phyloP scores from a whole-genome alignment of 37 sponge, comb jelly and placozoan species.

The Aplysina aerophoba region DNA sequence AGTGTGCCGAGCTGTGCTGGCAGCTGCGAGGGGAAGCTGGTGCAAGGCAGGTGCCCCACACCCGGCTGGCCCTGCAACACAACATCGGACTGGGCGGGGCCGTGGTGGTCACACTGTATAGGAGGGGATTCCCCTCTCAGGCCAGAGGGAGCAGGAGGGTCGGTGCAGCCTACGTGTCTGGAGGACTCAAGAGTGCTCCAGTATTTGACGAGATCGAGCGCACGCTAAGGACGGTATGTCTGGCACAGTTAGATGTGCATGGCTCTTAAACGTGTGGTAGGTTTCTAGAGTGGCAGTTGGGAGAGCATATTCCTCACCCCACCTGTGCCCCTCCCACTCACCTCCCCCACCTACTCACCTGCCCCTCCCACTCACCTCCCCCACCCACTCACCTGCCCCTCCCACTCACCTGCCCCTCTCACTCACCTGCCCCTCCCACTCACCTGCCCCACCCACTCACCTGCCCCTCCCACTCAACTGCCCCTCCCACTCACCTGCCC shows the following conservation, averaged over 20 bases:
- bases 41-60: conserved; percentile 81
- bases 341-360: too few species aligned
- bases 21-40: conserved; percentile 89
- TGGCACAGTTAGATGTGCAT: not conserved
- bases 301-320: too few species aligned
- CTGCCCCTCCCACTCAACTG: not conserved
- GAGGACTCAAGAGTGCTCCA: not conserved
- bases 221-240: not conserved
- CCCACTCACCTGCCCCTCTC: not conserved
- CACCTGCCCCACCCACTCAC: too few species aligned
- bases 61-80: conserved; percentile 90
- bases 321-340: too few species aligned
- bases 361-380: too few species aligned
- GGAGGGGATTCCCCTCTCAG: conserved; percentile 73
- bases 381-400: not conserved
- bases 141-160: not conserved
- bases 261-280: not conserved
- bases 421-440: too few species aligned
- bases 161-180: not conserved
- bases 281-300: too few species aligned
- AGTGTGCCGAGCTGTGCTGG: conserved; percentile 93
- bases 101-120: conserved; percentile 80
- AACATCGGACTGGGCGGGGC: conserved; percentile 95
- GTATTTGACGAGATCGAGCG: conserved; percentile 24
- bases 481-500: too few species aligned